Conservation (phyloP, 2,888 invertebrate genomes). For the Coelogynopora nodosa region DNA sequence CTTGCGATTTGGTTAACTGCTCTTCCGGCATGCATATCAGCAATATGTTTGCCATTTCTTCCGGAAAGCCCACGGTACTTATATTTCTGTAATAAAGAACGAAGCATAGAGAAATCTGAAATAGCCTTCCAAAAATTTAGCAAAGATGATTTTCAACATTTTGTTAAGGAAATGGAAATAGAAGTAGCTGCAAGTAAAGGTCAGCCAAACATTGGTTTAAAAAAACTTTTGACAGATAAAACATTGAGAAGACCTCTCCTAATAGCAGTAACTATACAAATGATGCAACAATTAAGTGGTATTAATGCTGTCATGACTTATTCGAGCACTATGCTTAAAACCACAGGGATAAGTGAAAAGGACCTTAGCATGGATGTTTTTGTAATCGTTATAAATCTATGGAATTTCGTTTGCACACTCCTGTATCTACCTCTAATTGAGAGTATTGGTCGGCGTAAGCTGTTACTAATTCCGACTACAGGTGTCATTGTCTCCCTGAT, state of each 20-base stretch:
- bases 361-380: no score
- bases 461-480: constrained; percentile 75
- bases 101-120: constrained; percentile 70
- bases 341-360: constrained; percentile 78
- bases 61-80: constrained; percentile 93
- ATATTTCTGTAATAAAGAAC: constrained; percentile 87
- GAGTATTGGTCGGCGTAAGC: constrained; percentile 83
- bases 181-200: not conserved
- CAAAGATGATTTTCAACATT: constrained; percentile 37
- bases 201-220: constrained; percentile 69
- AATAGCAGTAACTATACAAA: constrained; percentile 90
- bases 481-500: constrained; percentile 75
- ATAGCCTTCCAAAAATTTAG: constrained; percentile 12
- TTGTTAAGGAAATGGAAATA: constrained; percentile 38
- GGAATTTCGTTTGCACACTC: constrained; percentile 92
- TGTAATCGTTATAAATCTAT: constrained; percentile 86
- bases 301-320: constrained; percentile 93
- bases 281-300: constrained; percentile 92
- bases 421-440: constrained; percentile 93
- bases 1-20: constrained; percentile 82
- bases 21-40: constrained; percentile 83
- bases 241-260: constrained; percentile 86
- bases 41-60: constrained; percentile 84
- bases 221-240: constrained; percentile 83
- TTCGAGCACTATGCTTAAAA: constrained; percentile 83